phyloP scores from a whole-genome alignment of 2,888 invertebrate genomes.

The Emesis russula region DNA sequence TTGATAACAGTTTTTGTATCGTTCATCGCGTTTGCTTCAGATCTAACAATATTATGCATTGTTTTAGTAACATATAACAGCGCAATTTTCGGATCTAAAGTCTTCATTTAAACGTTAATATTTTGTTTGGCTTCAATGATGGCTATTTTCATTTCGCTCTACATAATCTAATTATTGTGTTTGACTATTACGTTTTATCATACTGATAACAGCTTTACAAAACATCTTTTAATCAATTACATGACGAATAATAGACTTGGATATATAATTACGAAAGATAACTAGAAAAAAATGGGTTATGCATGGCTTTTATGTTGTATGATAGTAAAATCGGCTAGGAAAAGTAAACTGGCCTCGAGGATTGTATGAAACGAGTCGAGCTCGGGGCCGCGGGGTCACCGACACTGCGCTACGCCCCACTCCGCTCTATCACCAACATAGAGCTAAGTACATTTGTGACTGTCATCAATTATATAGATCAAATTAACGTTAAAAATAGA shows the following conservation, averaged over 20 bases:
- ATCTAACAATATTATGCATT: background rate
- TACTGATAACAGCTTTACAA: background rate
- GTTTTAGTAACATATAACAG: background rate
- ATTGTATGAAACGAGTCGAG: conserved; percentile 90
- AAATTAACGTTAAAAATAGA: background rate
- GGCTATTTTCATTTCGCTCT: background rate
- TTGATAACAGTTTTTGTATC: conserved; percentile 91
- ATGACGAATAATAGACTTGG: background rate
- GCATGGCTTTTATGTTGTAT: conserved; percentile 50
- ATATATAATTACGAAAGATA: conserved; percentile 5
- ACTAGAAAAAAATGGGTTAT: conserved; percentile 60
- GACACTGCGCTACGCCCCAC: conserved; percentile 91
- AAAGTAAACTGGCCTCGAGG: conserved; percentile 88
- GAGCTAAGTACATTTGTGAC: conserved; percentile 67
- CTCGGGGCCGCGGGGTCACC: conserved; percentile 94
- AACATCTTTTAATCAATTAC: background rate
- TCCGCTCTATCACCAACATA: conserved; percentile 88
- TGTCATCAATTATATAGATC: conserved; percentile 7
- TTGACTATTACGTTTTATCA: conserved; percentile 3
- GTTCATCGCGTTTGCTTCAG: conserved; percentile 82
- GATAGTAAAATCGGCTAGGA: conserved; percentile 61
- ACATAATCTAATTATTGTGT: conserved; percentile 9
- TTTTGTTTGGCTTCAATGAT: background rate
- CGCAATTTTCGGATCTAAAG: background rate
- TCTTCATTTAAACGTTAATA: background rate